Evolutionary conservation across 37 sponge, comb jelly and placozoan genomes (phyloP).

Genomic region (Ephydatia muelleri): DNA sequence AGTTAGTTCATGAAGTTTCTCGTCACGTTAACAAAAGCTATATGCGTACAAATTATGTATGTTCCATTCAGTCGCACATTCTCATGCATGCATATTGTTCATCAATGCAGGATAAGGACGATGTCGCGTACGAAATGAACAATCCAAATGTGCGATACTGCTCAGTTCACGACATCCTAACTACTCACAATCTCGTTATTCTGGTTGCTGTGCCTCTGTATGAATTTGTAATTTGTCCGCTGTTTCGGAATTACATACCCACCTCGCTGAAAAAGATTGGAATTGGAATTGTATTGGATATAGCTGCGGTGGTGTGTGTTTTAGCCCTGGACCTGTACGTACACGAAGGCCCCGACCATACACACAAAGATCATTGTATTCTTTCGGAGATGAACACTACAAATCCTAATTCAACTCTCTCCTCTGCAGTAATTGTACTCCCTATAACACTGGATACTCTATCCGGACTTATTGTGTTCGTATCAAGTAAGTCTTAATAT

Average conservation of each 20-base stretch:
- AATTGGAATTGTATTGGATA: not conserved
- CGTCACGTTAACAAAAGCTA: too few relatives aligned
- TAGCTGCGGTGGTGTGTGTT: not conserved
- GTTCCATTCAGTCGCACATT: too few relatives aligned
- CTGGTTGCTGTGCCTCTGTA: not conserved
- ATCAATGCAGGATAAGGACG: too few relatives aligned
- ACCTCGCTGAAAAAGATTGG: constrained; percentile 10
- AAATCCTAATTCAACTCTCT: not conserved
- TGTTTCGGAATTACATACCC: constrained; percentile 9
- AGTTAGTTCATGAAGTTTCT: too few relatives aligned
- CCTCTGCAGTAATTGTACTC: not conserved
- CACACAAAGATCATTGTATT: too few relatives aligned
- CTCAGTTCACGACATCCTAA: too few relatives aligned
- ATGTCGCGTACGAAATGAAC: too few relatives aligned
- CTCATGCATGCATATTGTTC: too few relatives aligned
- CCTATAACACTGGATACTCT: not conserved
- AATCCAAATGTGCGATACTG: too few relatives aligned
- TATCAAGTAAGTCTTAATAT: constrained; percentile 1
- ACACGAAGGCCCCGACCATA: not conserved
- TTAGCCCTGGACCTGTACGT: not conserved
- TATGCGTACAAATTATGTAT: too few relatives aligned
- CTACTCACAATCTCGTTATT: not conserved
- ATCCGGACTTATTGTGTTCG: constrained; percentile 12
- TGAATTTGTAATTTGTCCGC: constrained; percentile 11
- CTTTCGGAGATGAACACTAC: not conserved